Percentiles rank a stretch among this genome's conserved stretches.
These are phyloP conservation scores for Sphenopsis melanotis DNA, from an alignment of 2,797 vertebrate genomes.

Conservation along the genomic window DNA sequence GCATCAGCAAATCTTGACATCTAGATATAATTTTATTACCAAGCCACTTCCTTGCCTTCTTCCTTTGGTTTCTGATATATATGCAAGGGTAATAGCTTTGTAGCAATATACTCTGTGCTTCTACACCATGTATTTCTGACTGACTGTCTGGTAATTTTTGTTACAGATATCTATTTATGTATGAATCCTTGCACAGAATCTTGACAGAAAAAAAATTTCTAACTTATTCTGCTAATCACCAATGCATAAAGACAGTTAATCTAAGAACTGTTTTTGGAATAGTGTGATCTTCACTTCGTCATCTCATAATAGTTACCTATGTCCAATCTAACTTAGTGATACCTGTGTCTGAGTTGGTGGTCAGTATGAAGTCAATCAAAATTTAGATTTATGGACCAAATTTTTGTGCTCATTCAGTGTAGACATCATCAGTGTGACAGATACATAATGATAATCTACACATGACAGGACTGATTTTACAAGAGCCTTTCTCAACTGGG, in stretches of 20 bases:
- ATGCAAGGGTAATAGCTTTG: background rate
- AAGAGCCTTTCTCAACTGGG: background rate
- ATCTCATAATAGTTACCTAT: background rate
- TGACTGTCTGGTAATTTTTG: background rate
- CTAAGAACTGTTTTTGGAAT: background rate
- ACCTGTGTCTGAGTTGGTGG: background rate
- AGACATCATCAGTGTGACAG: background rate
- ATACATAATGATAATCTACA: background rate
- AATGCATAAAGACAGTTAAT: slow-evolving; percentile 1
- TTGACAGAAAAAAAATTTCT: background rate
- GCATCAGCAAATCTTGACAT: background rate
- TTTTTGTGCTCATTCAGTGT: background rate
- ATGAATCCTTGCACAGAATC: background rate
- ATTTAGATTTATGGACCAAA: background rate
- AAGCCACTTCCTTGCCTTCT: background rate
- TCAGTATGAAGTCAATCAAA: background rate
- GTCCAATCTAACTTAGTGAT: background rate
- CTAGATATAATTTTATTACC: background rate
- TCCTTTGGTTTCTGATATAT: background rate
- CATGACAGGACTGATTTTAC: background rate
- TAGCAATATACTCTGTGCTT: background rate
- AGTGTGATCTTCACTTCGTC: background rate
- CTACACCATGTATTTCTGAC: background rate
- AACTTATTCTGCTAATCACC: background rate
- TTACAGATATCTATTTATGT: background rate